These are phyloP conservation scores for Corythucha ciliata DNA, from an alignment of 2,888 invertebrate species.

Conservation along the genomic window DNA sequence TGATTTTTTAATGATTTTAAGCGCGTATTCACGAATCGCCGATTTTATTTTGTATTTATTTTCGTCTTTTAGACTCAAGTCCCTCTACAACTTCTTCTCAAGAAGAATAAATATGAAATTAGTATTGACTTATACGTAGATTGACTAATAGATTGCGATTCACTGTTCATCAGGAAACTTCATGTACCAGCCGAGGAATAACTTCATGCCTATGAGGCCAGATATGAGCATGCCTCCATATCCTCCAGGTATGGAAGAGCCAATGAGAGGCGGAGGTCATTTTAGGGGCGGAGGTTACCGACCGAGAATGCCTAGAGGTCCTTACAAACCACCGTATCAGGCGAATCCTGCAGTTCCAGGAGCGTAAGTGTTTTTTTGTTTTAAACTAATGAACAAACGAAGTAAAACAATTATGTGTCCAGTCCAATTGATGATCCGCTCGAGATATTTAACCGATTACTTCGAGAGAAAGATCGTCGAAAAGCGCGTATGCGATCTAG, in stretches of 20 bases:
- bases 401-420: slow-evolving; percentile 27
- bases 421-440: slow-evolving; percentile 75
- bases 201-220: slow-evolving; percentile 16
- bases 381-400: neutral
- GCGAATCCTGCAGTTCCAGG: slow-evolving; percentile 8
- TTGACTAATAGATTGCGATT: neutral
- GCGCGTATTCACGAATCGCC: no score
- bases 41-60: no score
- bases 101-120: no score
- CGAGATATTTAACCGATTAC: slow-evolving; percentile 77
- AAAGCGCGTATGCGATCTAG: slow-evolving; percentile 20
- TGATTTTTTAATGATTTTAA: no score
- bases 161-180: slow-evolving; percentile 20
- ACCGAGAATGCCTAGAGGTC: slow-evolving; percentile 10
- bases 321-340: slow-evolving; percentile 6
- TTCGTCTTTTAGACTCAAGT: no score
- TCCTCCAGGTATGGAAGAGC: slow-evolving; percentile 25
- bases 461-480: slow-evolving; percentile 70
- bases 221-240: slow-evolving; percentile 15
- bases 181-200: slow-evolving; percentile 23
- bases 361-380: slow-evolving; percentile 1
- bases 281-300: slow-evolving; percentile 7
- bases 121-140: neutral
- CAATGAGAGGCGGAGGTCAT: slow-evolving; percentile 10
- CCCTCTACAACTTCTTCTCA: no score